phyloP scores from a whole-genome alignment of 2,888 invertebrate species.

The Ectobius pallidus region DNA sequence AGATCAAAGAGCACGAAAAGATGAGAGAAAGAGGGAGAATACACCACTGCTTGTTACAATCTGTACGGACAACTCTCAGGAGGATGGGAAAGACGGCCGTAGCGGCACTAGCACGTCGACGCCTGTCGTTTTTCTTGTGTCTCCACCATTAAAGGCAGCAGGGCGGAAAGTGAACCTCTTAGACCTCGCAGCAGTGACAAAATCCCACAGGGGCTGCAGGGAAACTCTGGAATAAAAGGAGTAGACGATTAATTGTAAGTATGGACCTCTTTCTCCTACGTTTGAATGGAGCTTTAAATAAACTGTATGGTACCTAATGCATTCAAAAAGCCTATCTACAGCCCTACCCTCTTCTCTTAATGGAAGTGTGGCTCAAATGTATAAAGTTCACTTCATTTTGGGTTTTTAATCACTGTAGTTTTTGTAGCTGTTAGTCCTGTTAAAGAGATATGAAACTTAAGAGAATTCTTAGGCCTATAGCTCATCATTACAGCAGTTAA shows the following conservation, averaged over 20 bases:
- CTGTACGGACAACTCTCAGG: constrained; percentile 5
- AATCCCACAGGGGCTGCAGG: background rate
- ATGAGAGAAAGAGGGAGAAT: background rate
- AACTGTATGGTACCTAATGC: background rate
- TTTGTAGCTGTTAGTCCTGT: too few relatives aligned
- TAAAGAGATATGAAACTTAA: too few relatives aligned
- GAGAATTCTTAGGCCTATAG: too few relatives aligned
- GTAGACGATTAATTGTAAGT: constrained; percentile 18
- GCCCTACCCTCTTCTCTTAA: too few relatives aligned
- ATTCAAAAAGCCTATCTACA: background rate
- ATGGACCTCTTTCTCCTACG: background rate
- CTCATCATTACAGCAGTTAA: too few relatives aligned
- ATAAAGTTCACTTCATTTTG: too few relatives aligned
- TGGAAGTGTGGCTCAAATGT: too few relatives aligned
- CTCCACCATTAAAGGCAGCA: constrained; percentile 34
- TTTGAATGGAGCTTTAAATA: constrained; percentile 6
- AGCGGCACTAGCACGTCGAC: constrained; percentile 42
- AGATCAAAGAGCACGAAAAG: background rate
- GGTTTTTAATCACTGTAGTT: too few relatives aligned
- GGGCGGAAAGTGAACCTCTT: constrained; percentile 28
- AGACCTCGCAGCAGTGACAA: constrained; percentile 18
- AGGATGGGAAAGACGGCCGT: constrained; percentile 39
- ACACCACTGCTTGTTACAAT: constrained; percentile 7
- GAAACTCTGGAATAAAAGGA: background rate
- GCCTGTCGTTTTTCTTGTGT: constrained; percentile 43